phyloP scores from a whole-genome alignment of 1,140 invertebrate genomes.

The Pissodes strobi region DNA sequence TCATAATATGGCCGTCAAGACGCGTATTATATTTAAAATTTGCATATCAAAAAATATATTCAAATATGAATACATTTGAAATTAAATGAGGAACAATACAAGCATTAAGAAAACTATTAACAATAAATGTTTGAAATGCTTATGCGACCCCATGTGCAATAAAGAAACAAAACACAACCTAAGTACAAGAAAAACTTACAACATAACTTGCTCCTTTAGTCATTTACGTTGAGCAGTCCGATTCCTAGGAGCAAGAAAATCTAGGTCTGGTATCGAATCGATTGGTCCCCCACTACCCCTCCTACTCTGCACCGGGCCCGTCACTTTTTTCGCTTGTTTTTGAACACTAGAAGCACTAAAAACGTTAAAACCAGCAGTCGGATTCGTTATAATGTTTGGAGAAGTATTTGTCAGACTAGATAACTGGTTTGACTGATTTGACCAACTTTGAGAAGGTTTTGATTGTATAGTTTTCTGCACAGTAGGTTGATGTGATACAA shows the following conservation, averaged over 20 bases:
- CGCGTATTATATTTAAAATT: too few species aligned
- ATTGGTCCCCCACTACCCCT: conserved; percentile 54
- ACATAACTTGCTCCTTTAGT: conserved; percentile 52
- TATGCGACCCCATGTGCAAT: too few species aligned
- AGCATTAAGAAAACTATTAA: too few species aligned
- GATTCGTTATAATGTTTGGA: conserved; percentile 47
- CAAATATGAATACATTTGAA: too few species aligned
- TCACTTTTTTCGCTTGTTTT: conserved; percentile 14
- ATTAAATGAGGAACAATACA: too few species aligned
- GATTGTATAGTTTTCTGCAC: too few species aligned
- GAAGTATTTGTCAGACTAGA: conserved; percentile 30
- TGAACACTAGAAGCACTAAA: conserved; percentile 18
- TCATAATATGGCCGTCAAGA: too few species aligned
- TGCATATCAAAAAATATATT: too few species aligned
- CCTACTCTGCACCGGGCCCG: conserved; percentile 1
- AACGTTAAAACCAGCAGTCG: conserved; percentile 34
- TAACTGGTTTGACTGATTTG: conserved; percentile 12
- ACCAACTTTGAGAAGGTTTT: not conserved
- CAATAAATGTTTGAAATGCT: too few species aligned
- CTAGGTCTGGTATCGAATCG: conserved; percentile 58
- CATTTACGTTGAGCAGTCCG: conserved; percentile 41
- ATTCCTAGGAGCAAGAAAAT: conserved; percentile 56
- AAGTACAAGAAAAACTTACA: too few species aligned
- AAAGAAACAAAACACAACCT: too few species aligned
- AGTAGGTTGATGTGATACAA: conserved; percentile 58